Conservation (phyloP, 1,140 invertebrate genomes). For the Plodia interpunctella region DNA sequence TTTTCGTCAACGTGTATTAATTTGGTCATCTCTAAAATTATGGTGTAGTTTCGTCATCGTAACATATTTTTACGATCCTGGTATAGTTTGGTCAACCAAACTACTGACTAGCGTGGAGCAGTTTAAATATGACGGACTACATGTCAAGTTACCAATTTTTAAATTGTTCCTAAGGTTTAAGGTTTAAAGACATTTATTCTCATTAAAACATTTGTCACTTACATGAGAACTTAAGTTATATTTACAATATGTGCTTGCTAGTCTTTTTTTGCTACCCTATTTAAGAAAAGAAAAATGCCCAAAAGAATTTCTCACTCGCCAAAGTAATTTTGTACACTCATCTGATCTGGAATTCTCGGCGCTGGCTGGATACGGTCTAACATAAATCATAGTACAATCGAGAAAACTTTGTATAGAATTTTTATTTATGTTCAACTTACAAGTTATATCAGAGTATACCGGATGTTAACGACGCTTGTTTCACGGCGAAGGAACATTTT, state of each 20-base stretch:
- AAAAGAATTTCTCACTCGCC: not conserved
- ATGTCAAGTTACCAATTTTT: too few species aligned
- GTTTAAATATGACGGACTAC: too few species aligned
- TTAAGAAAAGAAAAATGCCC: not conserved
- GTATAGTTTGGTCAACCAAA: too few species aligned
- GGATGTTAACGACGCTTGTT: slow-evolving; percentile 1
- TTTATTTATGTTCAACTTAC: slow-evolving; percentile 6
- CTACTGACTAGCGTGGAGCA: too few species aligned
- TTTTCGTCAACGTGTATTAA: too few species aligned
- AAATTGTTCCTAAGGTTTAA: too few species aligned
- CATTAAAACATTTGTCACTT: too few species aligned
- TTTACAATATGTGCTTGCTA: not conserved
- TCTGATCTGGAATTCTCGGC: not conserved
- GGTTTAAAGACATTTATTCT: too few species aligned
- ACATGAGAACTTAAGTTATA: too few species aligned
- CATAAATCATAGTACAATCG: slow-evolving; percentile 6
- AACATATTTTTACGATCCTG: too few species aligned
- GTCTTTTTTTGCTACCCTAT: not conserved
- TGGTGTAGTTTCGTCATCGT: too few species aligned
- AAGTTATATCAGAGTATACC: slow-evolving; percentile 7
- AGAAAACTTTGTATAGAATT: slow-evolving; percentile 6
- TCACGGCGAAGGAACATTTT: not conserved
- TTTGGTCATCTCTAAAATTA: too few species aligned
- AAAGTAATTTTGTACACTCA: slow-evolving; percentile 4
- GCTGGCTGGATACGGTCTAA: slow-evolving; percentile 5